These are phyloP conservation scores for Chymomyza caudatula DNA, from an alignment of 2,888 invertebrate genomes.

Conservation along the genomic window DNA sequence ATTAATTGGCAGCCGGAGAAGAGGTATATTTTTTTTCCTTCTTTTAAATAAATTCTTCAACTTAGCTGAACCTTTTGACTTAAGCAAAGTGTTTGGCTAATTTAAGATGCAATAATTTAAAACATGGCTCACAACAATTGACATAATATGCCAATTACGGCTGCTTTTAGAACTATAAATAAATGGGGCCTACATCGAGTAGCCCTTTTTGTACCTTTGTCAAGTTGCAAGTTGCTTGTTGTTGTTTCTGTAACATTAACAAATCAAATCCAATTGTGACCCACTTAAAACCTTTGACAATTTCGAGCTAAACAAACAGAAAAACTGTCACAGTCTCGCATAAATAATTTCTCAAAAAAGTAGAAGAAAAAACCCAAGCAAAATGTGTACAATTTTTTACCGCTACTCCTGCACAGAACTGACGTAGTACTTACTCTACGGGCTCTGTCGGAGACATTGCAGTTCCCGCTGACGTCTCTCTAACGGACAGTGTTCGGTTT, in stretches of 20 bases:
- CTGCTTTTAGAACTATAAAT: neutral
- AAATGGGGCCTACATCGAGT: slow-evolving; percentile 2
- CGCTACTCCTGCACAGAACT: neutral
- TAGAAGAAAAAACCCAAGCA: slow-evolving; percentile 26
- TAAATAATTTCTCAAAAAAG: slow-evolving; percentile 15
- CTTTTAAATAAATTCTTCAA: too few relatives aligned
- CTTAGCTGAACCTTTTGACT: neutral
- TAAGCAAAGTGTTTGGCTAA: neutral
- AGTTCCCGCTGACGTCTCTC: too few relatives aligned
- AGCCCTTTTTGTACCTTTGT: slow-evolving; percentile 1
- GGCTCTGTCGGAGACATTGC: neutral
- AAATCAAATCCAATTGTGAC: slow-evolving; percentile 62
- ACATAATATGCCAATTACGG: slow-evolving; percentile 32
- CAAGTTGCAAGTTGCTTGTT: slow-evolving; percentile 29
- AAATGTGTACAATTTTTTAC: neutral
- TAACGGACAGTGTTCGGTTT: too few relatives aligned
- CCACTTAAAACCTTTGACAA: slow-evolving; percentile 53
- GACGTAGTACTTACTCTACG: neutral
- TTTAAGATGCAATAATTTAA: neutral
- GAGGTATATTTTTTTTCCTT: neutral
- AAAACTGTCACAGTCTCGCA: slow-evolving; percentile 6
- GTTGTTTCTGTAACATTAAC: slow-evolving; percentile 60
- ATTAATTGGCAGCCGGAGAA: neutral
- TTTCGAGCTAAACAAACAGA: slow-evolving; percentile 20
- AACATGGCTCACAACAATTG: neutral